Base-by-base conservation (phyloP, 2,888 invertebrate species). In the Entomobrya proxima region DNA sequence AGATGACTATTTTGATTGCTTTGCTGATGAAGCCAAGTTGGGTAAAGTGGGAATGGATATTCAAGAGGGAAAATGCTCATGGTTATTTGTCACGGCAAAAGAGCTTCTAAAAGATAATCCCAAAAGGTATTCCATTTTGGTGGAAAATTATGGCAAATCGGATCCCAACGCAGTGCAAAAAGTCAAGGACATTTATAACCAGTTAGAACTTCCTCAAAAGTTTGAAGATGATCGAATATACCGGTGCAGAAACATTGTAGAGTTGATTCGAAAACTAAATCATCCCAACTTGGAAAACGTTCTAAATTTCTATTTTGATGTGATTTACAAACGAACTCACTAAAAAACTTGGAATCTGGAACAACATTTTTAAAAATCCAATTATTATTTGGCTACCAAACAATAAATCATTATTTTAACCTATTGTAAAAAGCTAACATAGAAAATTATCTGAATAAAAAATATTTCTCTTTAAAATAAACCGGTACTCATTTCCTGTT, bases 41-140 rank as follows among this genome's bases (percentile, higher is more conserved):
- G 99, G 98, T 7, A 99, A 98, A 93, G 93, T 94, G 44, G 97
- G 97, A 40, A 96, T 95, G 0, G 98, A 99, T 91, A 98, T 99
- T 90, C 94, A 95, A 92, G 97, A 98, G 90, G 98, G 98, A 35
- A 99, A 98, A 92, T 98, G 98, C 92, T 95, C 97, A 0, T 99
- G 99, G 99, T 92, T 98, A 40, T 95, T 96, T 0, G 96, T 98
- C 0, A 96, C 96, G 0, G 98, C 98, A 9, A 93, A 98, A 87
- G 96, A 97, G 3, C 13, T 40, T 3, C 32, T 61, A 5, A 21
- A 58, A 27, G 27, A 6, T 11, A 58, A 58, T 9, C 27, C 4
- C 2, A 5, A 67, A 18, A 67, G 4, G 35, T 55, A 40, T 24
- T 0, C 18, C 5, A 24, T 47, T 3, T 21, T 82, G 18, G 37